These are phyloP conservation scores for Drosophila ezoana DNA, from an alignment of 2,888 invertebrate species.

Conservation along the genomic window DNA sequence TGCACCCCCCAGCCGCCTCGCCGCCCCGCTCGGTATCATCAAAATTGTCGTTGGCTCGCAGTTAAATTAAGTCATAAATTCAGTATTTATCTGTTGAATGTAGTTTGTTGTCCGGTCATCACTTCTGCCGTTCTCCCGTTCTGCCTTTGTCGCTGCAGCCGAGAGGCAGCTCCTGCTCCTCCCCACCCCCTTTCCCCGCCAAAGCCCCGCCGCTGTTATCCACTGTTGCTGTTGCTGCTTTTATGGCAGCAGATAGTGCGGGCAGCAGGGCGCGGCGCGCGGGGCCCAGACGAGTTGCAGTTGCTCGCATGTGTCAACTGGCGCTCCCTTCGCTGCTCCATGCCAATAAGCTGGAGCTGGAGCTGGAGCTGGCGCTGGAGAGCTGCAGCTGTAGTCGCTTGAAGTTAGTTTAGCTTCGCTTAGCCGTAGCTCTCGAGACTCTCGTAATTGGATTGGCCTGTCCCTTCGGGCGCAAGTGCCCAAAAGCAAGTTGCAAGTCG, in stretches of 20 bases:
- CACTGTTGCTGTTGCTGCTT: conserved; percentile 71
- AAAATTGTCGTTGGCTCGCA: conserved; percentile 82
- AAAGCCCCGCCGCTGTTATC: conserved; percentile 53
- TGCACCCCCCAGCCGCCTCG: conserved; percentile 1
- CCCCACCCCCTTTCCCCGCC: not conserved
- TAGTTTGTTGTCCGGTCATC: conserved; percentile 83
- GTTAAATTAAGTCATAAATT: conserved; percentile 85
- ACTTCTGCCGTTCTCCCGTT: conserved; percentile 62
- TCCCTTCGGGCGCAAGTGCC: conserved; percentile 15
- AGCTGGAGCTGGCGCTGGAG: conserved; percentile 10
- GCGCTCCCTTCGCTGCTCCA: conserved; percentile 40
- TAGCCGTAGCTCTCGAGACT: conserved; percentile 42
- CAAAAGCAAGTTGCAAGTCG: conserved; percentile 18
- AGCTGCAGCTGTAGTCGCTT: conserved; percentile 20
- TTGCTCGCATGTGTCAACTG: conserved; percentile 71
- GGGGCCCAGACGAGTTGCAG: conserved; percentile 24
- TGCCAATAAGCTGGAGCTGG: conserved; percentile 1
- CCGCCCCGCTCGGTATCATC: conserved; percentile 62
- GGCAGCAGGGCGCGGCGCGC: conserved; percentile 22
- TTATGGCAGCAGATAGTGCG: conserved; percentile 67
- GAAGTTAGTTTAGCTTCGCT: conserved; percentile 62
- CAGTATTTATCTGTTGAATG: conserved; percentile 84
- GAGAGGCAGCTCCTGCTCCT: not conserved
- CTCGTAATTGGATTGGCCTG: conserved; percentile 61
- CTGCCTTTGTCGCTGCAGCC: conserved; percentile 68